Base-by-base conservation (phyloP, 1,140 invertebrate species). In the Drosophila takahashii region DNA sequence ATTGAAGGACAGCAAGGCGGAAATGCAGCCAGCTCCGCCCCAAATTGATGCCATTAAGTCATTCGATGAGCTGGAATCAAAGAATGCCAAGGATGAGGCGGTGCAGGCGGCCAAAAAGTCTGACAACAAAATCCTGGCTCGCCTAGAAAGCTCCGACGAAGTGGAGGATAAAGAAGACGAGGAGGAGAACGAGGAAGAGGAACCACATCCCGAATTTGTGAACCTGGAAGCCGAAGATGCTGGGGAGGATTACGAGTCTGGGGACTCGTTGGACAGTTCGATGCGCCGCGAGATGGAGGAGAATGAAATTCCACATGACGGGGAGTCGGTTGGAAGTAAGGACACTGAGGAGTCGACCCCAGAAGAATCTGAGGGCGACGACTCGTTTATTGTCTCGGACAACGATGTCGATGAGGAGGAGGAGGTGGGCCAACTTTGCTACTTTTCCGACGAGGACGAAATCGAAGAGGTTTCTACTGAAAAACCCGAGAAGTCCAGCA, bases 261-360 rank as follows among this genome's bases (percentile, higher is more conserved):
- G 90, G 1, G 90, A 92, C 39, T 92, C 90, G 1, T 90, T 92
- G 81, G 71, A 81, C 39, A 77, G 58, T 16, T 64, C 69, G 10
- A 67, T 74, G 32, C 65, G 84, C 0, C 65, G 47, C 5, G 86
- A 92, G 36, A 74, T 92, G 1, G 34, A 60, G 22, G 70, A 92
- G 1, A 90, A 92, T 56, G 64, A 86, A 52, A 67, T 92, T 27
- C 47, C 52, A 2, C 39, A 54, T 13, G 70, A 87, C 22, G 90
- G 87, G 10, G 90, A 92, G 32, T 91, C 87, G 6, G 77, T 92
- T 37, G 87, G 89, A 5, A 91, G 90, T 54, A 53, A 84, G n/a
- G 91, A 92, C 26, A 92, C 87, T 4, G 32, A 51, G 0, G 77
- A 73, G 3, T 34, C 58, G 5, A 16, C 22, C 1, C 56, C 60